Percentiles rank a stretch among this genome's conserved stretches.
phyloP scores from a whole-genome alignment of 1,140 invertebrate genomes.

The Trinorchestia longiramus region DNA sequence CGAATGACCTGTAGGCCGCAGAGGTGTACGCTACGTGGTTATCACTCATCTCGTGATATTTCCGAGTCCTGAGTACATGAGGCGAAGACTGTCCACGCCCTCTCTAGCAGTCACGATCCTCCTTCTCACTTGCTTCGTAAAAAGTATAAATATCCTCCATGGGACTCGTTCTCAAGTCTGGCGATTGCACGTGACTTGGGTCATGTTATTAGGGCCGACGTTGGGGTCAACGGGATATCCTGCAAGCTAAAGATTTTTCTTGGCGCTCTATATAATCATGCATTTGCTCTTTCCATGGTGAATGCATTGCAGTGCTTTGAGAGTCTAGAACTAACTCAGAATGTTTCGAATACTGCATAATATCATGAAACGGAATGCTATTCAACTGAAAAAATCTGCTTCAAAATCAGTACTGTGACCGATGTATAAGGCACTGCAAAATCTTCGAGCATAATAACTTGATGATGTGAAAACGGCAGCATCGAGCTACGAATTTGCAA shows the following conservation, averaged over 20 bases:
- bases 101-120: conserved; percentile 20
- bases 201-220: conserved; percentile 17
- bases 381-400: not conserved
- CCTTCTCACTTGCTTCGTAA: not conserved
- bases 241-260: not conserved
- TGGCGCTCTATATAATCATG: not conserved
- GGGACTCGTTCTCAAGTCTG: not conserved
- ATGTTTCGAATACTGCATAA: not conserved
- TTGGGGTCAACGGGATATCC: not conserved
- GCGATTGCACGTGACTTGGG: conserved; percentile 17
- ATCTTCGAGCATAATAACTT: not conserved
- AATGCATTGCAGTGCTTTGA: not conserved
- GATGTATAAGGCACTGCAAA: not conserved
- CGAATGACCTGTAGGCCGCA: not conserved
- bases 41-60: conserved; percentile 26
- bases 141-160: not conserved
- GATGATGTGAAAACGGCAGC: too few species aligned
- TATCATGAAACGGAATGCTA: not conserved
- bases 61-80: conserved; percentile 36
- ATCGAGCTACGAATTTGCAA: too few species aligned
- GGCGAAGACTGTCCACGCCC: conserved; percentile 25
- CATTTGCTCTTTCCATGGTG: not conserved
- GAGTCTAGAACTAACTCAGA: not conserved
- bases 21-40: conserved; percentile 1
- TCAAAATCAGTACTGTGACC: not conserved